These are phyloP conservation scores for Hydrophis major DNA, from an alignment of 2,797 vertebrate genomes.

Conservation along the genomic window DNA sequence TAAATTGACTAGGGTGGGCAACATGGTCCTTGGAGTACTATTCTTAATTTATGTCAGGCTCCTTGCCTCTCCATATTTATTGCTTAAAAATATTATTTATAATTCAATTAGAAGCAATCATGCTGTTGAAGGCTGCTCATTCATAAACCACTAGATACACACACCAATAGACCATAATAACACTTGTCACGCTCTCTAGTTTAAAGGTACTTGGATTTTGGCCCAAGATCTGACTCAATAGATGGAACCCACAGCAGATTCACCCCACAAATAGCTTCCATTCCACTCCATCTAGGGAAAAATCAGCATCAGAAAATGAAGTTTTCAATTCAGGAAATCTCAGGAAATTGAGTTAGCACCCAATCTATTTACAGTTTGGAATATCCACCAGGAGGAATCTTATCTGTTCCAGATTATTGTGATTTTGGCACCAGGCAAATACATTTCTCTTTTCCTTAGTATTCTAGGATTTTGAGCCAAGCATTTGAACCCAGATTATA, in stretches of 20 bases:
- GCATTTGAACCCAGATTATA: not conserved
- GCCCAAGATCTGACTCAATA: not conserved
- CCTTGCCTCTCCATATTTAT: not conserved
- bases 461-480: not conserved
- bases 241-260: not conserved
- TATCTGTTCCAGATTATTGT: not conserved
- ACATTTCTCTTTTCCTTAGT: not conserved
- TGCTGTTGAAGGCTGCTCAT: not conserved
- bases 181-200: not conserved
- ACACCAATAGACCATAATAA: not conserved
- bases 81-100: not conserved
- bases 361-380: not conserved
- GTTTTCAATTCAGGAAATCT: not conserved
- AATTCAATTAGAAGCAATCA: not conserved
- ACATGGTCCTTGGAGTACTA: not conserved
- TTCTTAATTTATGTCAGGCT: not conserved
- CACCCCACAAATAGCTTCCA: not conserved
- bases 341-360: not conserved
- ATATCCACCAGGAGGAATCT: not conserved
- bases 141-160: not conserved
- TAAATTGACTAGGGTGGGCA: not conserved
- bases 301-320: not conserved
- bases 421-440: not conserved
- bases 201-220: not conserved
- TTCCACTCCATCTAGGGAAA: not conserved